Percentiles rank a stretch among this genome's conserved stretches.
Conservation (phyloP, 2,888 invertebrate species). For the Lithosia quadra region DNA sequence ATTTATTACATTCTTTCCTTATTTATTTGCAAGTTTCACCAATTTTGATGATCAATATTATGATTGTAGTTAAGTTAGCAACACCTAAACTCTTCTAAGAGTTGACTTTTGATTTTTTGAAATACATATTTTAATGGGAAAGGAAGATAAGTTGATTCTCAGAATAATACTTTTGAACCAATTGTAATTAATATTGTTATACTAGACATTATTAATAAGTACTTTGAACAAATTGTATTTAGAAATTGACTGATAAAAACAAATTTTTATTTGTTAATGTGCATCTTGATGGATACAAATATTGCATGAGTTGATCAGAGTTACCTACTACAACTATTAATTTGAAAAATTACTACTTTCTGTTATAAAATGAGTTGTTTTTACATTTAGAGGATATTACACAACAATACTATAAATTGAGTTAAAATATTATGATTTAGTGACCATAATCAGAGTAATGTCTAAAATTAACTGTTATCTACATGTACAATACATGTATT, state of each 20-base stretch:
- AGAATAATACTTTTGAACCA: too few relatives aligned
- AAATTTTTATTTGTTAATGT: background rate
- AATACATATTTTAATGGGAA: background rate
- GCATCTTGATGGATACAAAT: too few relatives aligned
- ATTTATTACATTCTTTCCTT: background rate
- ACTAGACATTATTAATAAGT: too few relatives aligned
- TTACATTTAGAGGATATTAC: background rate
- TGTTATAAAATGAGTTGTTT: background rate
- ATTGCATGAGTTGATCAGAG: too few relatives aligned
- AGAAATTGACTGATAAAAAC: too few relatives aligned
- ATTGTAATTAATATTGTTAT: too few relatives aligned
- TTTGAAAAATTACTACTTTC: background rate
- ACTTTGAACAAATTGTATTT: too few relatives aligned
- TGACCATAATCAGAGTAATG: background rate
- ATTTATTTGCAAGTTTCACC: background rate
- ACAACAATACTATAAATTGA: background rate
- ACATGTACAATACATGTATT: background rate
- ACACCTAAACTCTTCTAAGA: too few relatives aligned
- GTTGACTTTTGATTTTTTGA: background rate
- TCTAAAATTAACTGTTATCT: constrained; percentile 2
- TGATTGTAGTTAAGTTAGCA: too few relatives aligned
- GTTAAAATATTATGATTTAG: background rate
- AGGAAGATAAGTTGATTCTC: background rate
- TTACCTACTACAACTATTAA: too few relatives aligned
- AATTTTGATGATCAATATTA: background rate